Base-by-base conservation (phyloP, 2,797 vertebrate genomes). In the Bufotes viridis region DNA sequence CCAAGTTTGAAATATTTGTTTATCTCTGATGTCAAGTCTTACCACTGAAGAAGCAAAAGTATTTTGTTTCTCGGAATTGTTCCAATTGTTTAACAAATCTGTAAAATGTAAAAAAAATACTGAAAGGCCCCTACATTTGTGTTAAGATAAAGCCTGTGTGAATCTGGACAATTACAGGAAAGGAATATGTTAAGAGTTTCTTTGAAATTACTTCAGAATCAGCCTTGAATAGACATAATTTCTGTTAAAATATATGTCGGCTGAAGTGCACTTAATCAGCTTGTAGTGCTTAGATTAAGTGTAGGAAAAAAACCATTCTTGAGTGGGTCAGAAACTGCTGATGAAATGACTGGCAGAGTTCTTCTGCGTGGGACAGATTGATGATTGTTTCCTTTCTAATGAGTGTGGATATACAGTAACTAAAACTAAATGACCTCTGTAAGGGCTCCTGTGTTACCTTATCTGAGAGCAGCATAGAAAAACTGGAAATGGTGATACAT, bases 131-230 rank as follows among this genome's bases (percentile, higher is more conserved):
- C 70, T 22, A 51, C 72, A 53, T 51, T 75, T 51, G 42, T 75
- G 49, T 20, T 75, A 20, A 51, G n/a, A n/a, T 20, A 75, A 51
- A 75, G 72, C 18, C 42, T 81, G 10, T 14, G 55, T 63, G 55
- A 81, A 74, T 74, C 17, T 55, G 2, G 20, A 18, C 24, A 82
- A 75, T 76, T 82, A 78, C 57, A 82, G 58, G 58, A 20, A 22
- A 17, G 22, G 57, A 57, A 51, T 76, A 22, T 60, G 53, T 61
- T 55, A 82, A 75, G 58, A 18, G 51, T 74, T 63, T 81, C 55
- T 60, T 81, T 82, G 70, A 63, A 87, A 82, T 82, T 74, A 83
- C 81, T 61, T 72, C 29, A 61, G 81, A 83, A 83, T 87, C 80
- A 83, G 65, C 69, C 60, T n/a, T 78, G 72, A 87, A 83, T 67